Evolutionary conservation across 2,888 invertebrate genomes (phyloP), one percentile per base, ranked within the genome.

Genomic region (Sphinx pinastri): DNA sequence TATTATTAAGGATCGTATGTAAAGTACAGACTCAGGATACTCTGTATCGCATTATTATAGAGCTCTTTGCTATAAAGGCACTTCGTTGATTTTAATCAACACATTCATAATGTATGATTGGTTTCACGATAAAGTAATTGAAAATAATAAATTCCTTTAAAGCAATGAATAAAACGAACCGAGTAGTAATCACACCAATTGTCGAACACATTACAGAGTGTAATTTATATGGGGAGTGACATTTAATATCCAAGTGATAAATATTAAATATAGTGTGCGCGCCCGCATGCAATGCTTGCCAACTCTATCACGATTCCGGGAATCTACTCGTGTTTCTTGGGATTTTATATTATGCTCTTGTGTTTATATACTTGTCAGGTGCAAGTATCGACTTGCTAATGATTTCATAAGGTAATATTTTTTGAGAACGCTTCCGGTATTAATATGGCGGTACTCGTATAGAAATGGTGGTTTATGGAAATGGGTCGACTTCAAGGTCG

Each of bases 221-320:
- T 85, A 87, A 89, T 88, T 87, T 88, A 88, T 90, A 88, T 86
- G 83, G 83, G 78, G 83, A 84, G 86, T 82, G 89, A 89, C 87
- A 86, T 88, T 90, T 89, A 89, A 89, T 90, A 87, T 81, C 78
- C 77, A 79, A 83, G 85, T 85, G 82, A 90, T 90, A 88, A 87
- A 88, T 87, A 82, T 85, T 78, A 84, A 84, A 83, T 84, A 82
- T 78, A 78, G 82, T 83, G 79, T 77, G 79, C 81, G 77, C 75
- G 58, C 54, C 74, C 74, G 76, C 76, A 73, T 12, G 5, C 16
- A 31, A 38, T n/a, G 76, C 4, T 63, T 49, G 19, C 63, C 63
- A 63, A 19, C 49, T 49, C 47, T 63, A 49, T 11, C 5, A 4
- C 19, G 3, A 63, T 49, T 47, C 47, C 63, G 6, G 19, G 47